A percentile compares a stretch with the other conserved stretches of the same genome.
These are phyloP conservation scores for Bugula neritina DNA, from an alignment of 2,888 invertebrate species.

Conservation along the genomic window DNA sequence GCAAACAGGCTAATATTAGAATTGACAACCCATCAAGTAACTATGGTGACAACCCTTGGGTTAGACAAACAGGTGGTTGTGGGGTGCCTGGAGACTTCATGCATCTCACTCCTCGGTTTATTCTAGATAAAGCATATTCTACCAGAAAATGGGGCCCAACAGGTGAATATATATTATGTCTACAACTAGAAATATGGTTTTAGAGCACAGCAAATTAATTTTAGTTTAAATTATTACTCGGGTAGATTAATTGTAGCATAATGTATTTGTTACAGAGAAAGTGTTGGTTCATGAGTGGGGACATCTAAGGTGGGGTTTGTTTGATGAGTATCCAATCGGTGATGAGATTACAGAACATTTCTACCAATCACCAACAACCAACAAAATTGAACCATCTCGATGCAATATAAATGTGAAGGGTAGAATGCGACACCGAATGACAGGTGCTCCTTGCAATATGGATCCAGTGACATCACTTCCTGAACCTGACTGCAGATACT, in stretches of 20 bases:
- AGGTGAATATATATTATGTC: too few relatives aligned
- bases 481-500: constrained; percentile 31
- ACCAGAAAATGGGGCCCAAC: constrained; percentile 11
- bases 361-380: constrained; percentile 25
- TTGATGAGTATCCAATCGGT: constrained; percentile 58
- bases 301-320: constrained; percentile 64
- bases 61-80: constrained; percentile 23
- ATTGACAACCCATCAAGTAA: constrained; percentile 52
- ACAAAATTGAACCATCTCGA: constrained; percentile 19
- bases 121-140: constrained; percentile 30
- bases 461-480: constrained; percentile 24
- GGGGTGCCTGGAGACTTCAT: constrained; percentile 15
- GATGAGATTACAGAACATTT: constrained; percentile 26
- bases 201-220: too few relatives aligned
- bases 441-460: constrained; percentile 23
- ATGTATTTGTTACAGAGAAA: constrained; percentile 49
- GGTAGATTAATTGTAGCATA: too few relatives aligned
- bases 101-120: constrained; percentile 26
- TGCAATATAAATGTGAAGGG: constrained; percentile 21
- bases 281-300: constrained; percentile 61
- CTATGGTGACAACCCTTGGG: constrained; percentile 22
- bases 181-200: too few relatives aligned
- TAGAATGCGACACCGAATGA: constrained; percentile 10
- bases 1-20: constrained; percentile 57
- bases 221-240: too few relatives aligned